A percentile compares a stretch with the other conserved stretches of the same genome.
phyloP scores from a whole-genome alignment of 2,888 invertebrate genomes.

The Luperina testacea region DNA sequence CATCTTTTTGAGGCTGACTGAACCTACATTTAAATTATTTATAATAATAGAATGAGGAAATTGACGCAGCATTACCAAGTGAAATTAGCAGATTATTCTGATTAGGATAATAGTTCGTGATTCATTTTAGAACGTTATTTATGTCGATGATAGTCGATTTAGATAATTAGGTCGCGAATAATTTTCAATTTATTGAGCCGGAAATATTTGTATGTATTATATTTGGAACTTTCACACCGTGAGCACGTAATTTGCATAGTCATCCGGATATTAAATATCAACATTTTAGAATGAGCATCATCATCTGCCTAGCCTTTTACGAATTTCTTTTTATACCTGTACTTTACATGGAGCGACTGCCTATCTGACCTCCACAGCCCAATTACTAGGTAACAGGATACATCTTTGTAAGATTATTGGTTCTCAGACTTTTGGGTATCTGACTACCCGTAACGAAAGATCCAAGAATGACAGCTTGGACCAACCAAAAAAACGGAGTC shows the following conservation, averaged over 20 bases:
- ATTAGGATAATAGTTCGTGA: constrained; percentile 35
- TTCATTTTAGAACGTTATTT: constrained; percentile 46
- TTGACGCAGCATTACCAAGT: constrained; percentile 32
- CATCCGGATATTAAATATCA: neutral
- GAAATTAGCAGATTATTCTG: constrained; percentile 49
- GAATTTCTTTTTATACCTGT: too few species aligned
- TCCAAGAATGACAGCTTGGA: too few species aligned
- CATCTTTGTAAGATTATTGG: too few species aligned
- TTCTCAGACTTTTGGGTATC: too few species aligned
- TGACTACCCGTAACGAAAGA: too few species aligned
- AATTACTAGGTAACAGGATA: too few species aligned
- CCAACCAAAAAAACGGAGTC: too few species aligned
- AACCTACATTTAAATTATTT: constrained; percentile 52
- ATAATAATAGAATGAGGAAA: constrained; percentile 67
- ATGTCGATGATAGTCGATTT: constrained; percentile 31
- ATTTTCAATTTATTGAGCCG: constrained; percentile 30
- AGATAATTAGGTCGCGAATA: constrained; percentile 38
- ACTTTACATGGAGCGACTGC: too few species aligned
- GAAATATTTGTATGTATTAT: constrained; percentile 31
- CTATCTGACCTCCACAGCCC: too few species aligned
- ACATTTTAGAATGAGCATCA: neutral
- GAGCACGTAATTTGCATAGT: constrained; percentile 17
- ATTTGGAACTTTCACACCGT: constrained; percentile 11
- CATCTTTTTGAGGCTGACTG: neutral
- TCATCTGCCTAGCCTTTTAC: too few species aligned